These are phyloP conservation scores for Morus bassanus DNA, from an alignment of 2,797 vertebrate genomes.

Conservation along the genomic window DNA sequence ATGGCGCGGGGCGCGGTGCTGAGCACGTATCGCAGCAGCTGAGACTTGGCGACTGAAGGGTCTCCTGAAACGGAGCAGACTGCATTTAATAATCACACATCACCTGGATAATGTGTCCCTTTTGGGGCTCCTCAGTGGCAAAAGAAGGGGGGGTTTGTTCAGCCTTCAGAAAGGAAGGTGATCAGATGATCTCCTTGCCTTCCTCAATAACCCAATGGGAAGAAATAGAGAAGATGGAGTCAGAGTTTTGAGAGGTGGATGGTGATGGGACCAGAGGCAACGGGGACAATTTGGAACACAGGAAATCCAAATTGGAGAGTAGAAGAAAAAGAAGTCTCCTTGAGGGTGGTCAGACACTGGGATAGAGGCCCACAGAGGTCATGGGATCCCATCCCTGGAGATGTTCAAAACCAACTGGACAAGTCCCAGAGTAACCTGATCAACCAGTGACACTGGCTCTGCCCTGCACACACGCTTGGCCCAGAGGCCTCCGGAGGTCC, in stretches of 20 bases:
- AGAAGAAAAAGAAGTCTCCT: not conserved
- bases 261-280: not conserved
- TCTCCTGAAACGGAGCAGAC: slow-evolving; percentile 79
- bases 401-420: not conserved
- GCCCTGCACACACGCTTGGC: accelerated
- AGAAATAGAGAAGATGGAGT: not conserved
- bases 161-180: not conserved
- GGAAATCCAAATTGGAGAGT: not conserved
- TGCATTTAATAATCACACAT: not conserved
- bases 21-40: slow-evolving; percentile 93
- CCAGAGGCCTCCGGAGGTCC: not conserved
- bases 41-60: slow-evolving; percentile 96
- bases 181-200: not conserved
- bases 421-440: not conserved
- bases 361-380: not conserved
- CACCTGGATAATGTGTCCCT: accelerated
- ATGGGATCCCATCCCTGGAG: not conserved
- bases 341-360: not conserved
- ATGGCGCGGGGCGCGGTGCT: slow-evolving; percentile 92
- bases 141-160: not conserved
- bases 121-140: not conserved
- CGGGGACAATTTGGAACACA: not conserved
- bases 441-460: not conserved
- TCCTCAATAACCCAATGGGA: not conserved
- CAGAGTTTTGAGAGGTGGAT: not conserved